Evolutionary conservation across 2,888 invertebrate genomes (phyloP), one percentile per base, ranked within the genome.

Genomic region (Autographa pulchrina): DNA sequence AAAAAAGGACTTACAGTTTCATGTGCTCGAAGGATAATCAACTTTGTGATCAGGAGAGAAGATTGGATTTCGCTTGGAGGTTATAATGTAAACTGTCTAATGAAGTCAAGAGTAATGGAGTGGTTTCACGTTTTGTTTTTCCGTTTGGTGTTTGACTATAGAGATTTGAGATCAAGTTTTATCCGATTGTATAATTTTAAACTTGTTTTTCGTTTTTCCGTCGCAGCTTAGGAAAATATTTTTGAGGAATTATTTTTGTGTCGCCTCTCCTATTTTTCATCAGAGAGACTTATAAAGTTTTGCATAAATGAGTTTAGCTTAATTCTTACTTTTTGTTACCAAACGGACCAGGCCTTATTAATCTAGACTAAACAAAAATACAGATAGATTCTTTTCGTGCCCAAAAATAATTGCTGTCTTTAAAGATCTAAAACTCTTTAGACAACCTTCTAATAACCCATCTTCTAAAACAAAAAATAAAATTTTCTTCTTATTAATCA

Each of bases 31-130:
- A 48, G 31, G 20, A 85, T 68, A 74, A 13, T 63, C 8, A 54
- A 74, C 85, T 67, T 68, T 87, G 65, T 62, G 0, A 0, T 0
- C 0, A 0, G 0, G 0, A 0, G 0, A 11, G 74, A 85, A 62
- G 72, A 77, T 75, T 16, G 1, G 63, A 56, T 65, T 80, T 83
- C 1, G 1, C 7, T 70, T 70, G 60, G 31, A 18, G 32, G 41
- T 54, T 65, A 0, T 32, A 68, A 71, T 70, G 74, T 77, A 81
- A 82, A 85, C 77, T 70, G 77, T 75, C 84, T 89, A 89, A 90
- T 88, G 86, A 91, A 89, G 87, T 89, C 85, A 75, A 78, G 85
- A 85, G 88, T 89, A 92, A 91, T 90, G 89, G 90, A 90, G 86
- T 91, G 89, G 85, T 89, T 87, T 82, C 81, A 68, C 85, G 82